Conservation (phyloP, 2,113 vertebrate species). For the Hystrix brachyura region DNA sequence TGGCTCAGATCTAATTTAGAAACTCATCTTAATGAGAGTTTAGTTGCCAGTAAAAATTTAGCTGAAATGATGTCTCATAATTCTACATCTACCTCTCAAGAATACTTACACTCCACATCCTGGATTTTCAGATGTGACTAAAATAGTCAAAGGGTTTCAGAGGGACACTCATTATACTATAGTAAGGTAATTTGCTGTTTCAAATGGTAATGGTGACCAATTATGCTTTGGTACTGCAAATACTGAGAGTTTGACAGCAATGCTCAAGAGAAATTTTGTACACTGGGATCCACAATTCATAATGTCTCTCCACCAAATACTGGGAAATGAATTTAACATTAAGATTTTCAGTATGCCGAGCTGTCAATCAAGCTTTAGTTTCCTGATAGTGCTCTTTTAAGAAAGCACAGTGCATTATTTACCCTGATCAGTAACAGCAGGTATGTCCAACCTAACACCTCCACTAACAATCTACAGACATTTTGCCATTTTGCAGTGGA, state of each 20-base stretch:
- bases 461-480: constrained; percentile 55
- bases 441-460: constrained; percentile 37
- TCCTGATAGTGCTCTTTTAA: constrained; percentile 30
- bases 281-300: constrained; percentile 26
- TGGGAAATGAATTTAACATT: constrained; percentile 68
- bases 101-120: constrained; percentile 61
- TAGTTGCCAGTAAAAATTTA: constrained; percentile 48
- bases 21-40: constrained; percentile 60
- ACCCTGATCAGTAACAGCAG: constrained; percentile 54
- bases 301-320: constrained; percentile 69
- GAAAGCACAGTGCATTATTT: constrained; percentile 52
- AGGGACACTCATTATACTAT: constrained; percentile 35
- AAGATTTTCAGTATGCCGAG: constrained; percentile 46
- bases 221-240: constrained; percentile 51
- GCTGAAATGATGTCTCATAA: constrained; percentile 49
- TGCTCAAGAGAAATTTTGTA: constrained; percentile 33
- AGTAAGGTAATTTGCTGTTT: constrained; percentile 62
- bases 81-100: constrained; percentile 28
- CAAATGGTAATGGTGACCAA: constrained; percentile 50
- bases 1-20: constrained; percentile 38
- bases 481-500: constrained; percentile 49
- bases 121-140: constrained; percentile 51
- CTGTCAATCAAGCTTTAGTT: constrained; percentile 57
- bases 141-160: constrained; percentile 64
- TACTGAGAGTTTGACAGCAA: constrained; percentile 29